These are phyloP conservation scores for Drosophila pseudotalamancana DNA, from an alignment of 2,888 invertebrate genomes.

Conservation along the genomic window DNA sequence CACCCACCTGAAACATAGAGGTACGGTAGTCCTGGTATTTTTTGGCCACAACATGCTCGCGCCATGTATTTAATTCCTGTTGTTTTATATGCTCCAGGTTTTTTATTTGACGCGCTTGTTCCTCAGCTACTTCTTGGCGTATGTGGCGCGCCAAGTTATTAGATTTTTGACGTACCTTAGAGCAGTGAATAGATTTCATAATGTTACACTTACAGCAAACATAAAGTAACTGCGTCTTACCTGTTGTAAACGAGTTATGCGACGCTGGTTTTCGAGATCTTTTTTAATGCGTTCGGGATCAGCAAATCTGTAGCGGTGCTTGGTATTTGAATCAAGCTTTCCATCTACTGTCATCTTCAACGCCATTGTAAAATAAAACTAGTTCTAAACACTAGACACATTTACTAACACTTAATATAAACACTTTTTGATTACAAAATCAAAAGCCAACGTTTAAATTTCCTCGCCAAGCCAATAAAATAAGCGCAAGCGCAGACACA, in stretches of 20 bases:
- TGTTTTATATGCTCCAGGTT: slow-evolving; percentile 85
- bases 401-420: slow-evolving; percentile 24
- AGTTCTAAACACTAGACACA: slow-evolving; percentile 17
- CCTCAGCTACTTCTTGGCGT: slow-evolving; percentile 85
- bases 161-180: slow-evolving; percentile 87
- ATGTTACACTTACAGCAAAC: too few relatives aligned
- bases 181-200: slow-evolving; percentile 10
- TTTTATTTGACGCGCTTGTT: slow-evolving; percentile 85
- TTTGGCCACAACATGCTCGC: slow-evolving; percentile 84
- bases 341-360: slow-evolving; percentile 87
- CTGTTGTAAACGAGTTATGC: slow-evolving; percentile 87
- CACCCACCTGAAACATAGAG: slow-evolving; percentile 79
- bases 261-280: slow-evolving; percentile 86
- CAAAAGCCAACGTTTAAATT: slow-evolving; percentile 52
- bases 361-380: slow-evolving; percentile 84
- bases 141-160: slow-evolving; percentile 86
- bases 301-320: slow-evolving; percentile 74
- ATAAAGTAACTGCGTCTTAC: slow-evolving; percentile 80
- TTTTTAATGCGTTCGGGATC: slow-evolving; percentile 86
- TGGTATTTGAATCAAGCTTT: slow-evolving; percentile 85
- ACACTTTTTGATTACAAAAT: slow-evolving; percentile 41
- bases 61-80: slow-evolving; percentile 85
- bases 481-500: slow-evolving; percentile 47
- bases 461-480: slow-evolving; percentile 35
- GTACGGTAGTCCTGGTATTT: slow-evolving; percentile 82